Evolutionary conservation across 2,797 vertebrate species (phyloP).

Genomic region (Anguilla marmorata): DNA sequence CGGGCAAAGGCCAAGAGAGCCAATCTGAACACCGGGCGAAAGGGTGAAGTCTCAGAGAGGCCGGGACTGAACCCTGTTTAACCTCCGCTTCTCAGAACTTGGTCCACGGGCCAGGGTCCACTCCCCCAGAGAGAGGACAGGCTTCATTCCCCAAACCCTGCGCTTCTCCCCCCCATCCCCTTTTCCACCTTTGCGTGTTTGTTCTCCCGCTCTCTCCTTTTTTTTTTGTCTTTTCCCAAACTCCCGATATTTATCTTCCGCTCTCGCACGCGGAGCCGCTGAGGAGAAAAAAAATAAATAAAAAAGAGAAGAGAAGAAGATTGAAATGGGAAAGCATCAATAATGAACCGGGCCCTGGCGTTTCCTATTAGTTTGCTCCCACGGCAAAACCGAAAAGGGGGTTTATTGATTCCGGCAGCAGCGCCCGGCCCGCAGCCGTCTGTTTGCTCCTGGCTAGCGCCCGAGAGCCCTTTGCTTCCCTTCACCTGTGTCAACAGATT

Average conservation of each 20-base stretch:
- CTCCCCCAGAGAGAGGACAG: neutral
- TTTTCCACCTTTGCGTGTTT: neutral
- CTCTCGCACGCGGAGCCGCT: neutral
- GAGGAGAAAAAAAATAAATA: no score
- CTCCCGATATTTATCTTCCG: slow-evolving; percentile 33
- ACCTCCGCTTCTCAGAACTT: neutral
- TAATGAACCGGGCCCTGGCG: slow-evolving; percentile 28
- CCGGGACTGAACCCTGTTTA: neutral
- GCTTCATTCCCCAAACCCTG: neutral
- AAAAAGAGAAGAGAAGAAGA: slow-evolving; percentile 10
- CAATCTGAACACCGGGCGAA: neutral
- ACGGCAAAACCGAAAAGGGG: neutral
- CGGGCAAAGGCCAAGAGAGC: neutral
- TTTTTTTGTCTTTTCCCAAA: neutral
- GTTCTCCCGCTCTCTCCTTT: neutral
- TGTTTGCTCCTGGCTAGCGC: slow-evolving; percentile 23
- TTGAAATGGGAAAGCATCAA: slow-evolving; percentile 37
- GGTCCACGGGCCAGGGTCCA: neutral
- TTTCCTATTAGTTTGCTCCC: slow-evolving; percentile 13
- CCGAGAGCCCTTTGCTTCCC: neutral
- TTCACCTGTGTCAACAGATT: slow-evolving; percentile 13
- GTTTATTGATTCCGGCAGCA: slow-evolving; percentile 32
- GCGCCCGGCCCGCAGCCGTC: neutral
- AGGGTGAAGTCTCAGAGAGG: neutral
- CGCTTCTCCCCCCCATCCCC: neutral